These are phyloP conservation scores for Drosophila colorata DNA, from an alignment of 2,888 invertebrate genomes.

Conservation along the genomic window DNA sequence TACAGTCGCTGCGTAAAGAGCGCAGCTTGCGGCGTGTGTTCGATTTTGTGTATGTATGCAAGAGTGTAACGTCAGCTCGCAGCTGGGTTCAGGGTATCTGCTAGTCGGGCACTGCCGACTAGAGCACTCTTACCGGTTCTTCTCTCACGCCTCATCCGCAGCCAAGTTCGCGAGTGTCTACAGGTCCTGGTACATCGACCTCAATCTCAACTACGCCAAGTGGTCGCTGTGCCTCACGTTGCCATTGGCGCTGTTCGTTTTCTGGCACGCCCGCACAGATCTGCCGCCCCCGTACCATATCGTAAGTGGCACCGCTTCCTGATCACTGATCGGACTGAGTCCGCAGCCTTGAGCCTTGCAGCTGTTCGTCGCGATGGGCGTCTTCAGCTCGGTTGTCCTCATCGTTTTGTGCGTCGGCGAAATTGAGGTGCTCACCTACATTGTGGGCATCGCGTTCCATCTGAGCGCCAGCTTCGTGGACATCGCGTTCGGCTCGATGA, in stretches of 20 bases:
- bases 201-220: constrained; percentile 9
- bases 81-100: too few species aligned
- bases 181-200: constrained; percentile 16
- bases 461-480: constrained; percentile 38
- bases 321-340: too few species aligned
- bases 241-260: constrained; percentile 40
- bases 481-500: constrained; percentile 42
- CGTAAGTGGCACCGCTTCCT: constrained; percentile 23
- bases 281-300: constrained; percentile 46
- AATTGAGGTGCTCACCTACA: constrained; percentile 39
- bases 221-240: constrained; percentile 50
- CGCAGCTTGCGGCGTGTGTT: too few species aligned
- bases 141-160: background rate
- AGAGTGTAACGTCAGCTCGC: too few species aligned
- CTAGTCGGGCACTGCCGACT: too few species aligned
- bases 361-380: constrained; percentile 22
- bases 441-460: constrained; percentile 39
- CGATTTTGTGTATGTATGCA: too few species aligned
- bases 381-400: constrained; percentile 21
- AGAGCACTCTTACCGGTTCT: too few species aligned
- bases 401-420: constrained; percentile 45
- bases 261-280: constrained; percentile 52
- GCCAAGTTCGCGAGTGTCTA: constrained; percentile 22
- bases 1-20: too few species aligned
- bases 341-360: constrained; percentile 2